Percentiles rank a stretch among this genome's conserved stretches.
These are phyloP conservation scores for Penelope pileata DNA, from an alignment of 2,113 vertebrate genomes.

Conservation along the genomic window DNA sequence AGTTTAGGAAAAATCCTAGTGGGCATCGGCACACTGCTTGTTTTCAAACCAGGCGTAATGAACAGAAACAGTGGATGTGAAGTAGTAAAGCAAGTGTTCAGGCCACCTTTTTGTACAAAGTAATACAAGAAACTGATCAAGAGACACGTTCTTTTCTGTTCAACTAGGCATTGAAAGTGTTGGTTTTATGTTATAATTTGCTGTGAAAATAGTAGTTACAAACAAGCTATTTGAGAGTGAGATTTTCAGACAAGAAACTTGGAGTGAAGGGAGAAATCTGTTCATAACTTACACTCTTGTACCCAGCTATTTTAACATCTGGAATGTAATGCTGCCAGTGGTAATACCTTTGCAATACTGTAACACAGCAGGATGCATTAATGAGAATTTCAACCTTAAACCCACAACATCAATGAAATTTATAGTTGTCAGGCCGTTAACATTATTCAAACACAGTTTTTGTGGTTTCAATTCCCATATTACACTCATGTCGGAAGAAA, in stretches of 20 bases:
- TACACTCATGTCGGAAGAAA: background rate
- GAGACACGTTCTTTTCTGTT: background rate
- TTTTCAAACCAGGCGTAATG: background rate
- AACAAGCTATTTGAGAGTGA: background rate
- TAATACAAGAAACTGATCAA: background rate
- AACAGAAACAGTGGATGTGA: background rate
- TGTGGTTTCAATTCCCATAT: conserved; percentile 58
- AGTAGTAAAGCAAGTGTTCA: background rate
- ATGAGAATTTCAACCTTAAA: conserved; percentile 65
- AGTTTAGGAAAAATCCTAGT: background rate
- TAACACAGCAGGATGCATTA: conserved; percentile 69
- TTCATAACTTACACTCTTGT: background rate
- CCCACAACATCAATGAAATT: conserved; percentile 64
- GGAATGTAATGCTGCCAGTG: conserved; percentile 56
- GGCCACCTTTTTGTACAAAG: background rate
- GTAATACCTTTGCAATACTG: conserved; percentile 52
- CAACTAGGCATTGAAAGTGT: background rate
- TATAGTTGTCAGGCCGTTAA: conserved; percentile 45
- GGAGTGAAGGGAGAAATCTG: background rate
- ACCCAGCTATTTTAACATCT: conserved; percentile 64
- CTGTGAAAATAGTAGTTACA: background rate
- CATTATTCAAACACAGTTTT: conserved; percentile 33
- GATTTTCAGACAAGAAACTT: conserved; percentile 17
- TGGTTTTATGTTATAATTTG: background rate
- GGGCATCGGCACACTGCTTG: background rate